phyloP scores from a whole-genome alignment of 2,888 invertebrate species.

The Gortyna flavago region DNA sequence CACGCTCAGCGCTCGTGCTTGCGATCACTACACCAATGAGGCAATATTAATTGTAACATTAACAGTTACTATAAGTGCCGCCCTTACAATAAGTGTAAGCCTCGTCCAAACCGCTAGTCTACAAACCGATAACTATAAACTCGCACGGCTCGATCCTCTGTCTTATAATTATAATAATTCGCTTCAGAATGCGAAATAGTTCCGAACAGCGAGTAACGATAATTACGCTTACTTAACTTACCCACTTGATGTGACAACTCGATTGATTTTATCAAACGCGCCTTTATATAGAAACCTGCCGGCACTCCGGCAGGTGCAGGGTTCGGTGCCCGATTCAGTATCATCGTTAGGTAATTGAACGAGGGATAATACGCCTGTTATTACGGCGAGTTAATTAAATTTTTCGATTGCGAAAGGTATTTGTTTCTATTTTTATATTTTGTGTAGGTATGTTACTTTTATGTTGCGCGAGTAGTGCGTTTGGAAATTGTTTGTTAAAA shows the following conservation, averaged over 20 bases:
- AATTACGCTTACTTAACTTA: conserved; percentile 50
- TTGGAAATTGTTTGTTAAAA: neutral
- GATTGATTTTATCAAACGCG: conserved; percentile 67
- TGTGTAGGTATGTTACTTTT: conserved; percentile 28
- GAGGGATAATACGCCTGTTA: conserved; percentile 65
- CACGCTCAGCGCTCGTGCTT: neutral
- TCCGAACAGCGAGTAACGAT: conserved; percentile 48
- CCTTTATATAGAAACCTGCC: conserved; percentile 63
- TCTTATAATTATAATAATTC: conserved; percentile 30
- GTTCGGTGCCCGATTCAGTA: conserved; percentile 63
- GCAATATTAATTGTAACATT: neutral
- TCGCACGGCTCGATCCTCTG: neutral
- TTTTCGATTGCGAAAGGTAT: conserved; percentile 62
- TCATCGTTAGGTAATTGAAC: conserved; percentile 70
- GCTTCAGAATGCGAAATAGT: conserved; percentile 5
- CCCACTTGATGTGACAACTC: conserved; percentile 60
- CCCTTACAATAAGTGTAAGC: neutral
- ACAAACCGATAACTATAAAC: neutral
- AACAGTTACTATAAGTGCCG: too few relatives aligned
- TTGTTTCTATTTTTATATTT: conserved; percentile 50
- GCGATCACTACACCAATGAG: neutral
- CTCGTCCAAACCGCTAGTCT: conserved; percentile 1
- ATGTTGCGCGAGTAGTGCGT: neutral
- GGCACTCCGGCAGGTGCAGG: conserved; percentile 64
- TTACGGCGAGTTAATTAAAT: conserved; percentile 60